Evolutionary conservation across 2,113 vertebrate species (phyloP), one percentile per base, ranked within the genome.

Genomic region (Eulemur macaco): DNA sequence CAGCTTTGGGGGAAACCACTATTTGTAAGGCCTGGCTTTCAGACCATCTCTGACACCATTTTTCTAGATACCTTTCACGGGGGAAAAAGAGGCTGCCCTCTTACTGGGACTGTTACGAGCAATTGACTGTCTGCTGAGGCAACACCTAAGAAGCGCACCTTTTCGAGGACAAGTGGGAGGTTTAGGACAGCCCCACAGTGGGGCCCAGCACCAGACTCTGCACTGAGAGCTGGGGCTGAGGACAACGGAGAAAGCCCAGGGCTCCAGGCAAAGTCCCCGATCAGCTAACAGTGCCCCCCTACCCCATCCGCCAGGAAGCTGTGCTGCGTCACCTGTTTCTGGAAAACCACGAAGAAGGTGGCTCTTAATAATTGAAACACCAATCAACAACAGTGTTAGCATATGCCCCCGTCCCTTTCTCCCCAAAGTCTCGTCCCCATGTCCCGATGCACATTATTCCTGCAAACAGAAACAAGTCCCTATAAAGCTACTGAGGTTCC

Each of bases 1-100:
- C 6, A 42, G 27, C 80, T 54, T 64, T 7, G 9, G 12, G 29
- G 31, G 45, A 29, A 92, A 45, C 25, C 39, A 13, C 34, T 58
- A 5, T 60, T 31, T 47, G 27, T 18, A 81, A 81, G 58, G 54
- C 66, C 63, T 76, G 58, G 45, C 56, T 56, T 81, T 74, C 20
- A 0, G 10, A 60, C n/a, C 37, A 8, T n/a, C 58, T 90, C 93
- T 82, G 84, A 94, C 13, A 45, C 58, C 45, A 21, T 58, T 85
- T 96, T 64, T 29, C 66, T 69, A 85, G 86, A 47, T 23, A 60
- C 6, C 47, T 78, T 89, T 31, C 20, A 83, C 10, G 11, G 50
- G 10, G 27, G 37, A 14, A 73, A 66, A 86, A 42, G 11, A 27
- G 17, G 25, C 15, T 0, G 0, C 45, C 45, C 29, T 54, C 14